Evolutionary conservation across 2,113 vertebrate species (phyloP), one percentile per base, ranked within the genome.

Genomic region (Cheilinus undulatus): DNA sequence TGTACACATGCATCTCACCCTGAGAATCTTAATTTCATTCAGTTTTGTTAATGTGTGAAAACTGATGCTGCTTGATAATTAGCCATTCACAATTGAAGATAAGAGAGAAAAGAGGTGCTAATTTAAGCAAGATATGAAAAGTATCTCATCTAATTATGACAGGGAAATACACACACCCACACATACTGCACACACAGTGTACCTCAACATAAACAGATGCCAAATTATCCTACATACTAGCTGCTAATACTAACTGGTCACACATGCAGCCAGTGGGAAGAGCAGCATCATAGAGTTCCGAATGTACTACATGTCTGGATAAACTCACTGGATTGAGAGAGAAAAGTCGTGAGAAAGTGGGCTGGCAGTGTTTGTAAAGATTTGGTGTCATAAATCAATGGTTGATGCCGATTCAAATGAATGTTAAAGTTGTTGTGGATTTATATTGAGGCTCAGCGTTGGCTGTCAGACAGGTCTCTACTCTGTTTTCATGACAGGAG

Each of bases 211-310:
- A n/a, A n/a, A n/a, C n/a, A n/a, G n/a, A n/a, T n/a, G n/a, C n/a
- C n/a, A n/a, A n/a, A n/a, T n/a, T n/a, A n/a, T n/a, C n/a, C n/a
- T n/a, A n/a, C n/a, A 12, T 46, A 51, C 76, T 73, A 48, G 76
- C 61, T 45, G 32, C 56, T 42, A 38, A 7, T 81, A 50, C 70
- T 70, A 36, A 52, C 54, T 19, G 34, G 40, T 76, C 64, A 7
- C 58, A 61, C 80, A 65, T 52, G 67, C 61, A 60, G 50, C 46
- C 36, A 34, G 46, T 59, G 76, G 63, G 73, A 64, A 79, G 75
- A n/a, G n/a, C n/a, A n/a, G n/a, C n/a, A n/a, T n/a, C n/a, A n/a
- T n/a, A n/a, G n/a, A n/a, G n/a, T n/a, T n/a, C n/a, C n/a, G 32
- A 42, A 19, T 4, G 24, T 20, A 52, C 40, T 17, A 64, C 26